Evolutionary conservation across 1,140 invertebrate genomes (phyloP).

Genomic region (Nasonia giraulti): DNA sequence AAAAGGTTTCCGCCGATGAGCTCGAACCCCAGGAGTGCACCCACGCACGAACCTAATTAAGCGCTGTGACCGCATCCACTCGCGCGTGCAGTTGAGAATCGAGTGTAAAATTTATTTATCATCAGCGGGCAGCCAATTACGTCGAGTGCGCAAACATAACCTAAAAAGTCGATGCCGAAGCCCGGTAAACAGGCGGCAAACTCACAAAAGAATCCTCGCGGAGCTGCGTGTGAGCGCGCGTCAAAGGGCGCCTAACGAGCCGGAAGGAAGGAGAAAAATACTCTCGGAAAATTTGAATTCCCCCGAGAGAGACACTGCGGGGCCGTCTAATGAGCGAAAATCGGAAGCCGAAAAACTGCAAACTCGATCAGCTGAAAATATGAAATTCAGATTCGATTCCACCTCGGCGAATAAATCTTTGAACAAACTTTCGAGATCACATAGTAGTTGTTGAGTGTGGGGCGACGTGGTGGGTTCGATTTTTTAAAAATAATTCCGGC

Average conservation of each 20-base stretch:
- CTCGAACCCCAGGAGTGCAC: not conserved
- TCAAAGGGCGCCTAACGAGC: no score
- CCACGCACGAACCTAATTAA: not conserved
- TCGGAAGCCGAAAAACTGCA: not conserved
- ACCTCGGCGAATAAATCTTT: no score
- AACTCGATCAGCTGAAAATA: not conserved
- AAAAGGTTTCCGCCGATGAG: not conserved
- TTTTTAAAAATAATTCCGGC: not conserved
- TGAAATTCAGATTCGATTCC: no score
- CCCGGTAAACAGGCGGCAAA: not conserved
- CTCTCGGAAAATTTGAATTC: not conserved
- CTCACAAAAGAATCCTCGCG: not conserved
- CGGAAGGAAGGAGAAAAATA: no score
- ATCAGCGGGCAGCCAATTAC: no score
- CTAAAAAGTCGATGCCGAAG: not conserved
- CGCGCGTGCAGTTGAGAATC: not conserved
- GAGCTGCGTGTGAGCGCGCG: not conserved
- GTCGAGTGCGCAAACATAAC: not conserved
- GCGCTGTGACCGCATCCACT: not conserved
- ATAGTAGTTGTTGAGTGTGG: no score
- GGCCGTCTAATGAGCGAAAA: not conserved
- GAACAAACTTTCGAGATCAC: not conserved
- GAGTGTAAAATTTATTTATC: not conserved
- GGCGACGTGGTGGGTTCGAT: not conserved
- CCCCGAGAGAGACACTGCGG: no score